Base-by-base conservation (phyloP, 2,797 vertebrate species). In the Lepus townsendii region DNA sequence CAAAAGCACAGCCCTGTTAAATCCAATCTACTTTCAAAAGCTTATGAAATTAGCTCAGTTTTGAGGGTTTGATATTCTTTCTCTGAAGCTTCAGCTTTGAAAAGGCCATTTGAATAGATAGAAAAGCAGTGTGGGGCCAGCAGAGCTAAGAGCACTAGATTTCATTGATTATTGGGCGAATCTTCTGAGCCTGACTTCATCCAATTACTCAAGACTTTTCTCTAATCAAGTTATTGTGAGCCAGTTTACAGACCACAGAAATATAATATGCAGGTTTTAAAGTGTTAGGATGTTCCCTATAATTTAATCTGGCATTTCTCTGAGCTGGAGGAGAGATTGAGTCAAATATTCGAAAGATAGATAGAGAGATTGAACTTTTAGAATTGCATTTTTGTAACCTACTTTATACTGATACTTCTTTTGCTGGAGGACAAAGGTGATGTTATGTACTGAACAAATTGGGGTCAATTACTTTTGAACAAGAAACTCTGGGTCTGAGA, bases 181-280 rank as follows among this genome's bases (percentile, higher is more conserved):
- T 95, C 94, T 96, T 96, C 93, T 85, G 95, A 86, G 97, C 95
- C 83, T 95, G 90, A 96, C 90, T 97, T 95, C 90, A 73, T 97
- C 72, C 94, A 90, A 91, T 88, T 97, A 93, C 95, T 96, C 89
- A 96, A 97, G 96, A 95, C 92, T 98, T 97, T 97, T 83, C 90
- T 92, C 96, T 88, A 96, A 97, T 90, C 63, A 93, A 90, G 96
- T 93, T 96, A 96, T 96, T 96, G 86, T 94, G 97, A 97, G 93
- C 90, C 85, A 94, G 68, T 96, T 96, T 97, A 97, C 97, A 97
- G 93, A 96, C 95, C 90, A 91, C 95, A 95, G 94, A 95, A 97
- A 97, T 78, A 96, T 96, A 96, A 97, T 97, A 98, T 97, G 93
- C 96, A 97, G 96, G 92, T 97, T 96, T 22, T 83, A 87, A 97